A percentile compares a stretch with the other conserved stretches of the same genome.
Evolutionary conservation across 2,797 vertebrate genomes (phyloP).

Genomic region (Nothura maculosa): DNA sequence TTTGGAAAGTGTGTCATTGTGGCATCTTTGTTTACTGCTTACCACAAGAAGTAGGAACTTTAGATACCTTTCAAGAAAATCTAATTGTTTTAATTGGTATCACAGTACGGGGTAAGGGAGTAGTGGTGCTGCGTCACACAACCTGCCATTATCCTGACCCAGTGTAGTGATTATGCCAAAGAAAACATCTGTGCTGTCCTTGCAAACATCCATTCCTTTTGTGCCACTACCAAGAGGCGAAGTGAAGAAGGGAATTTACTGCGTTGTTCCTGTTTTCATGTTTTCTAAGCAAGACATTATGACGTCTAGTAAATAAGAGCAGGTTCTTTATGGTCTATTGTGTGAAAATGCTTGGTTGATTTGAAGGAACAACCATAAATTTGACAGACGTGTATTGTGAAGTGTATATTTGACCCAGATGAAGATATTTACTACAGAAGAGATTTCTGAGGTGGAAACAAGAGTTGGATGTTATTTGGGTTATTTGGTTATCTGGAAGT

Average conservation of each 20-base stretch:
- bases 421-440: slow-evolving; percentile 4
- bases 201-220: slow-evolving; percentile 1
- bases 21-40: background rate
- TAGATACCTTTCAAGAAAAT: background rate
- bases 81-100: background rate
- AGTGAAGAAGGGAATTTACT: background rate
- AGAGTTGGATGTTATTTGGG: background rate
- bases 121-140: background rate
- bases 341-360: slow-evolving; percentile 44
- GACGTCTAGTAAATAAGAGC: background rate
- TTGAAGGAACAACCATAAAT: slow-evolving; percentile 4
- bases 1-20: background rate
- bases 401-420: slow-evolving; percentile 26
- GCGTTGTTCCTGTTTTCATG: background rate
- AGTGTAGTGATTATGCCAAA: background rate
- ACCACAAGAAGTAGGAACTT: background rate
- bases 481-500: too few relatives aligned
- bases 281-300: slow-evolving; percentile 30
- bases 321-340: slow-evolving; percentile 19
- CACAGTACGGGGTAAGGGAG: background rate
- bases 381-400: slow-evolving; percentile 25
- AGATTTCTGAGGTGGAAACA: slow-evolving; percentile 22
- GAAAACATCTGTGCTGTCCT: background rate
- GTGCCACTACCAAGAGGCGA: background rate
- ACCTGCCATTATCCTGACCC: background rate